A percentile compares a stretch with the other conserved stretches of the same genome.
Evolutionary conservation across 2,888 invertebrate species (phyloP).

Genomic region (Euproctis similis): DNA sequence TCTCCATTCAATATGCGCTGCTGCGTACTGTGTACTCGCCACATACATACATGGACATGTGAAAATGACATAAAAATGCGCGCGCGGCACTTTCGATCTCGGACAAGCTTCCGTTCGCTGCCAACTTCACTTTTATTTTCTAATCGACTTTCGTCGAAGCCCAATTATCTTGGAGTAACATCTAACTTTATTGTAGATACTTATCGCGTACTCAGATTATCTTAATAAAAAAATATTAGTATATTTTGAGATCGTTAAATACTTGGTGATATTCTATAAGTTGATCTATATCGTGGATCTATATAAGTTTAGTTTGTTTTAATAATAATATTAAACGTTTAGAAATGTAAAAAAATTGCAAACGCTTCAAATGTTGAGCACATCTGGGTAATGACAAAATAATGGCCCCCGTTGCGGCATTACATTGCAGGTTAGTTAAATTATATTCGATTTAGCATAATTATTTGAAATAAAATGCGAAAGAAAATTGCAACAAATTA

Average conservation of each 20-base stretch:
- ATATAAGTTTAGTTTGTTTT: too few relatives aligned
- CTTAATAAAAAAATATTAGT: conserved; percentile 5
- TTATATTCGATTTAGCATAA: too few relatives aligned
- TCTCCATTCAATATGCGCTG: conserved; percentile 19
- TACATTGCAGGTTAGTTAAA: too few relatives aligned
- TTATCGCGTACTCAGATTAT: conserved; percentile 20
- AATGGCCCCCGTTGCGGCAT: too few relatives aligned
- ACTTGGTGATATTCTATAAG: too few relatives aligned
- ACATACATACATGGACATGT: conserved; percentile 31
- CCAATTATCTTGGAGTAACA: conserved; percentile 24
- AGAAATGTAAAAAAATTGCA: too few relatives aligned
- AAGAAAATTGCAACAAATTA: too few relatives aligned
- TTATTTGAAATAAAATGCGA: too few relatives aligned
- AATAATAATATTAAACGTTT: too few relatives aligned
- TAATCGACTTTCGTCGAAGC: conserved; percentile 26
- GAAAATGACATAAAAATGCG: conserved; percentile 46
- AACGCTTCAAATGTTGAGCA: too few relatives aligned
- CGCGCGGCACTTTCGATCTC: conserved; percentile 45
- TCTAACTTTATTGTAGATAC: conserved; percentile 18
- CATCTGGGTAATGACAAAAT: too few relatives aligned
- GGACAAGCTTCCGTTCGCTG: conserved; percentile 31
- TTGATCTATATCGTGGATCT: too few relatives aligned
- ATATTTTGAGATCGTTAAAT: not conserved
- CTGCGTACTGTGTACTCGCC: not conserved
- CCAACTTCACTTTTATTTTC: conserved; percentile 30